These are phyloP conservation scores for Caenorhabditis brenneri DNA, from an alignment of 1,140 invertebrate genomes.

Conservation along the genomic window DNA sequence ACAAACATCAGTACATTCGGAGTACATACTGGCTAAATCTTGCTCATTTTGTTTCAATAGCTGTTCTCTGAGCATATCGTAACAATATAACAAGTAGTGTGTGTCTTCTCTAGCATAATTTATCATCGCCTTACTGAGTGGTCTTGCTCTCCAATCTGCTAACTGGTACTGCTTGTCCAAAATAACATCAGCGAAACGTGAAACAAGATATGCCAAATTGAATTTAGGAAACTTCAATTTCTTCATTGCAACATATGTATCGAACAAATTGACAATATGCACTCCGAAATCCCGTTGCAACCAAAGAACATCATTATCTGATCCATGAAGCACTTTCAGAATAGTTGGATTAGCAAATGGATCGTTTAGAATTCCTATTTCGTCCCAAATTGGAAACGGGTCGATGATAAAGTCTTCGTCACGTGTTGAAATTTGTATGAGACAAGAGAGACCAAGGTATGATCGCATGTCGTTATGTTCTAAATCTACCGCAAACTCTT, in stretches of 20 bases:
- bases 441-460: constrained; percentile 80
- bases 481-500: constrained; percentile 84
- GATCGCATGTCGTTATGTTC: constrained; percentile 73
- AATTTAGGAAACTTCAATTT: constrained; percentile 76
- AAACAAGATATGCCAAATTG: constrained; percentile 82
- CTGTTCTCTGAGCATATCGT: constrained; percentile 74
- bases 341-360: constrained; percentile 88
- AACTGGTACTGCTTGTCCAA: constrained; percentile 89
- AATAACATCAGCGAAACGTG: constrained; percentile 80
- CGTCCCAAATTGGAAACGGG: constrained; percentile 81
- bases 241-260: constrained; percentile 87
- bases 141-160: constrained; percentile 92
- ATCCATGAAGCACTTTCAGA: constrained; percentile 89
- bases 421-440: constrained; percentile 90
- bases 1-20: constrained; percentile 16
- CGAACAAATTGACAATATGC: constrained; percentile 96
- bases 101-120: constrained; percentile 92
- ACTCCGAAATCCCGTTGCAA: constrained; percentile 91
- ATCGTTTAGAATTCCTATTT: constrained; percentile 85
- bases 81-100: constrained; percentile 91
- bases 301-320: constrained; percentile 87
- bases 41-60: constrained; percentile 12
- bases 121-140: constrained; percentile 82
- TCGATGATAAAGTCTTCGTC: constrained; percentile 90
- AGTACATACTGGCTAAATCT: constrained; percentile 10